Evolutionary conservation across 2,113 vertebrate genomes (phyloP).

Genomic region (Malaclemys terrapin): DNA sequence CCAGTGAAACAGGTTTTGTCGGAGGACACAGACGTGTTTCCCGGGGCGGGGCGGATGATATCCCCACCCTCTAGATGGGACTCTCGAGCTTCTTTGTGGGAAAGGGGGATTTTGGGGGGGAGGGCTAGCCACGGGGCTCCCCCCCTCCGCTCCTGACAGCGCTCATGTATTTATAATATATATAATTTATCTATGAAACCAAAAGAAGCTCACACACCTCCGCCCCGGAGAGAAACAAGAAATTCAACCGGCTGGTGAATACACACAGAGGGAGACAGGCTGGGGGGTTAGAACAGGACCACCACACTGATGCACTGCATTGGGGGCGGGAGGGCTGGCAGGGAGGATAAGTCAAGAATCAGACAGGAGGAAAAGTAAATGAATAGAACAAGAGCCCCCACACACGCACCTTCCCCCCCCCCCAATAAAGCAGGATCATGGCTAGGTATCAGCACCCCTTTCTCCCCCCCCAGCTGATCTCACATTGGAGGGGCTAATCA

Average conservation of each 20-base stretch:
- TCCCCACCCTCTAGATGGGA: background rate
- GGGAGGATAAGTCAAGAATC: background rate
- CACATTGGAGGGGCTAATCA: background rate
- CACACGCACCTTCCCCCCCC: no score
- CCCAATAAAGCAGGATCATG: background rate
- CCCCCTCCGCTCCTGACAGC: background rate
- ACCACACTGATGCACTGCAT: slow-evolving; percentile 18
- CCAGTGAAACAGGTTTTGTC: slow-evolving; percentile 39
- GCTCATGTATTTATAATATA: background rate
- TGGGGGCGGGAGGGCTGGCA: background rate
- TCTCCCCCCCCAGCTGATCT: background rate
- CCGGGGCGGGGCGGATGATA: background rate
- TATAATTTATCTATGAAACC: slow-evolving; percentile 5
- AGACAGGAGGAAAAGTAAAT: background rate
- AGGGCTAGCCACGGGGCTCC: background rate
- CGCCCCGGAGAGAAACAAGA: background rate
- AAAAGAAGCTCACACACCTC: background rate
- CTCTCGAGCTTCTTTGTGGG: background rate
- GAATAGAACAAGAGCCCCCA: background rate
- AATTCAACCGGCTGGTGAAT: slow-evolving; percentile 11
- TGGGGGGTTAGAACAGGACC: background rate
- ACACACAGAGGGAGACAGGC: background rate
- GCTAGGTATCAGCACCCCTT: background rate
- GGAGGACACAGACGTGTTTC: slow-evolving; percentile 27
- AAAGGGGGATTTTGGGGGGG: background rate